Evolutionary conservation across 2,113 vertebrate species (phyloP).

Genomic region (Lamprologus ornatipinnis): DNA sequence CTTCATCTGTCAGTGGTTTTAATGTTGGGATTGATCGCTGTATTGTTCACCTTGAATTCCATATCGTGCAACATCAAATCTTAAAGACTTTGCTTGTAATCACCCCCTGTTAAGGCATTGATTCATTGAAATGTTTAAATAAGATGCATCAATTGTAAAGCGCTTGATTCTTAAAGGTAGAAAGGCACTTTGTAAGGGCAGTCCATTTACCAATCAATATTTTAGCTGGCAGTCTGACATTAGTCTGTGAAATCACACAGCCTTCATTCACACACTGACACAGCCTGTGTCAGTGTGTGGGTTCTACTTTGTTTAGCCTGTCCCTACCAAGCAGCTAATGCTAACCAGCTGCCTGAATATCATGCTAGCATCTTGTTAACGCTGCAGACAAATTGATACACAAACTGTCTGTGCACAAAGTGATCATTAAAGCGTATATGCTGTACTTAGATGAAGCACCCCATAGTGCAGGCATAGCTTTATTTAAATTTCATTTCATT

Average conservation of each 20-base stretch:
- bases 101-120: not conserved
- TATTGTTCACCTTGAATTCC: not conserved
- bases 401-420: not conserved
- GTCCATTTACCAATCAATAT: not conserved
- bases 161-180: not conserved
- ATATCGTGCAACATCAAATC: not conserved
- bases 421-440: not conserved
- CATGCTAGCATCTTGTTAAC: not conserved
- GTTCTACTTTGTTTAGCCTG: not conserved
- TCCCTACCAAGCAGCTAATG: not conserved
- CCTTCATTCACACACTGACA: not conserved
- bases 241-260: not conserved
- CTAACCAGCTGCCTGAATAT: not conserved
- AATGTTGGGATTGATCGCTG: not conserved
- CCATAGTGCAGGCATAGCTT: not conserved
- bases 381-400: not conserved
- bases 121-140: not conserved
- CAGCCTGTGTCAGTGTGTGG: not conserved
- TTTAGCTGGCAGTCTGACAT: not conserved
- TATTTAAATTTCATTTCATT: not conserved
- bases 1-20: not conserved
- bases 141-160: not conserved
- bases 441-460: not conserved
- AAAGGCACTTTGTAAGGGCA: not conserved
- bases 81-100: not conserved